These are phyloP conservation scores for Percopsis omiscomaycus DNA, from an alignment of 2,797 vertebrate species.

Conservation along the genomic window DNA sequence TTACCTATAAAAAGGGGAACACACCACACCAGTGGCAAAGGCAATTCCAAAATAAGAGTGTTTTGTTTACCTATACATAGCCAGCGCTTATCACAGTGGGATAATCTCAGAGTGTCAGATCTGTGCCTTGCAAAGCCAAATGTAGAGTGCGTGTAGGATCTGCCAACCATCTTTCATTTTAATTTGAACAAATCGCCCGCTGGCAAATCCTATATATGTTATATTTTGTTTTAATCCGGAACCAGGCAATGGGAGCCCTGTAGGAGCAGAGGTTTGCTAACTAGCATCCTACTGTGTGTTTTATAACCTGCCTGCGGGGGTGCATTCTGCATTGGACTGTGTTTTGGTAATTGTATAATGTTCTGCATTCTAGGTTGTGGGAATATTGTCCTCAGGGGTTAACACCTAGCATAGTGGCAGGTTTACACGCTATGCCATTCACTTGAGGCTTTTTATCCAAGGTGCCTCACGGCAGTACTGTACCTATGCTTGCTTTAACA, in stretches of 20 bases:
- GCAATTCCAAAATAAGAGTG: not conserved
- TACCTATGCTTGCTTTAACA: too few relatives aligned
- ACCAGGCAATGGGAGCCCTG: slow-evolving; percentile 14
- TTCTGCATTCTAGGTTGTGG: not conserved
- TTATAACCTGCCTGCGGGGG: not conserved
- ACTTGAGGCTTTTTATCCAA: too few relatives aligned
- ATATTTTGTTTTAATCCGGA: slow-evolving; percentile 29
- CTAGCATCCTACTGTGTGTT: slow-evolving; percentile 1
- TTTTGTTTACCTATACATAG: not conserved
- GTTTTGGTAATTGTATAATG: not conserved
- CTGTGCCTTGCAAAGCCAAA: not conserved
- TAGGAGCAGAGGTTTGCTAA: not conserved
- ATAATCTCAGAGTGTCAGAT: not conserved
- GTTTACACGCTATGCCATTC: too few relatives aligned
- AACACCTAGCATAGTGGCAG: too few relatives aligned
- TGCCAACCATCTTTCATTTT: not conserved
- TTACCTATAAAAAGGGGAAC: slow-evolving; percentile 2
- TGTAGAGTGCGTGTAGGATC: slow-evolving; percentile 9
- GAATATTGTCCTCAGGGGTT: not conserved
- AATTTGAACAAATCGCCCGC: slow-evolving; percentile 21
- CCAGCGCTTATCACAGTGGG: not conserved
- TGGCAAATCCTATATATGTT: slow-evolving; percentile 14
- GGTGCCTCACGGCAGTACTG: too few relatives aligned
- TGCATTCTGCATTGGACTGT: not conserved
- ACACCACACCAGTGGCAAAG: not conserved